Conservation (phyloP, 2,113 vertebrate genomes). For the Chionodraco myersi region DNA sequence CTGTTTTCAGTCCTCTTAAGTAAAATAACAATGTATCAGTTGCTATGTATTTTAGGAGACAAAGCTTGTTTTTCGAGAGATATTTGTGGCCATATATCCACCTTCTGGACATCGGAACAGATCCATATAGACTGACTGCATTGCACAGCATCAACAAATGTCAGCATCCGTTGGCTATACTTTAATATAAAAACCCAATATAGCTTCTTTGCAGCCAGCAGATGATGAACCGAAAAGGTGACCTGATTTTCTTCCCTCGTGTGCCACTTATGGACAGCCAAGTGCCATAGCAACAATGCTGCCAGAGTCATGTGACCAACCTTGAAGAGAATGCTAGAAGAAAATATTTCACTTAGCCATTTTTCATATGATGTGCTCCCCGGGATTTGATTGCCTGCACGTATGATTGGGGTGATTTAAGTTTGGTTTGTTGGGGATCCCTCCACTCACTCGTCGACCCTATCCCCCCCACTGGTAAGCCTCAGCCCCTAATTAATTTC, state of each 20-base stretch:
- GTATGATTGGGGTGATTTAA: too few species aligned
- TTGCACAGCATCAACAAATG: background rate
- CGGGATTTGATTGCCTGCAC: too few species aligned
- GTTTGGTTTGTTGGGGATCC: too few species aligned
- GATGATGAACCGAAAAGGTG: slow-evolving; percentile 10
- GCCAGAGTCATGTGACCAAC: slow-evolving; percentile 17
- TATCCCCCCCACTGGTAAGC: too few species aligned
- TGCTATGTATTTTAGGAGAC: slow-evolving; percentile 13
- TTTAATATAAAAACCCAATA: background rate
- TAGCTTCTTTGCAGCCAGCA: background rate
- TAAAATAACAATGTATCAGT: slow-evolving; percentile 52
- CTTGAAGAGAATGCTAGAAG: background rate
- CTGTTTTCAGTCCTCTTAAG: slow-evolving; percentile 38
- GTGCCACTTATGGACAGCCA: slow-evolving; percentile 14
- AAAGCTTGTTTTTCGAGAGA: background rate
- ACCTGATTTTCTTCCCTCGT: slow-evolving; percentile 18
- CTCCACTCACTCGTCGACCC: too few species aligned
- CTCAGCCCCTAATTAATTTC: too few species aligned
- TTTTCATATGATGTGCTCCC: background rate
- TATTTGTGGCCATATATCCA: background rate
- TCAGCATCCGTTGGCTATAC: background rate
- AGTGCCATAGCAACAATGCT: slow-evolving; percentile 60
- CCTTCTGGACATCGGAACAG: background rate
- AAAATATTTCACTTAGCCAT: background rate
- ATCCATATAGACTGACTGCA: background rate